Evolutionary conservation across 2,888 invertebrate genomes (phyloP).

Genomic region (Synanthedon andrenaeformis): DNA sequence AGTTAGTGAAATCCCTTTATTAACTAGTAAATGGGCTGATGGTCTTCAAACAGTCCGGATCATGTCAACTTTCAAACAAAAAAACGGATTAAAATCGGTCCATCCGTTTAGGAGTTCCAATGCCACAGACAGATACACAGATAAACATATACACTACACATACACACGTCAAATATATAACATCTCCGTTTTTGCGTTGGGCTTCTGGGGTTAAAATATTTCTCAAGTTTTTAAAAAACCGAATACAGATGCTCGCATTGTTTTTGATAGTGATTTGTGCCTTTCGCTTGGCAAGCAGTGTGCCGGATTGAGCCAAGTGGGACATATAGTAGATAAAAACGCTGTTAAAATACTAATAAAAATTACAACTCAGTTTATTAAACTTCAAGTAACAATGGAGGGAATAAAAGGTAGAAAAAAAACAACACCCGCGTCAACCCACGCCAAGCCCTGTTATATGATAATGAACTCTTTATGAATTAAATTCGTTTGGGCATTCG

Average conservation of each 20-base stretch:
- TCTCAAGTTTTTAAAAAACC: neutral
- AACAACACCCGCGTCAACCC: slow-evolving; percentile 19
- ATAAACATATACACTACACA: too few species aligned
- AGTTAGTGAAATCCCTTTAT: too few species aligned
- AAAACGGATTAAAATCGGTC: too few species aligned
- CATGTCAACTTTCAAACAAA: too few species aligned
- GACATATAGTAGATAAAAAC: neutral
- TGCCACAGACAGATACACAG: too few species aligned
- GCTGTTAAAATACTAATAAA: neutral
- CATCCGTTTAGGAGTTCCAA: too few species aligned
- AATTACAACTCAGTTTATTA: neutral
- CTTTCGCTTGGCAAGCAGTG: neutral
- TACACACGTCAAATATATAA: too few species aligned
- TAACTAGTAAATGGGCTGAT: too few species aligned
- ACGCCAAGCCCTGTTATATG: slow-evolving; percentile 37
- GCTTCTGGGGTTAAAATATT: too few species aligned
- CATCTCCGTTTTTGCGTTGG: too few species aligned
- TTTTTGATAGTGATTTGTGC: neutral
- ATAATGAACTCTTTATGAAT: slow-evolving; percentile 49
- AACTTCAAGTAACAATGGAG: neutral
- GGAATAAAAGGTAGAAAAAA: neutral
- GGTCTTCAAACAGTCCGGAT: too few species aligned
- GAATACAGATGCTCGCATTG: neutral
- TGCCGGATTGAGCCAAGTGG: neutral
- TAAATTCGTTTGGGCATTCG: slow-evolving; percentile 37